These are phyloP conservation scores for Eidolon helvum DNA, from an alignment of 2,113 vertebrate genomes.

Conservation along the genomic window DNA sequence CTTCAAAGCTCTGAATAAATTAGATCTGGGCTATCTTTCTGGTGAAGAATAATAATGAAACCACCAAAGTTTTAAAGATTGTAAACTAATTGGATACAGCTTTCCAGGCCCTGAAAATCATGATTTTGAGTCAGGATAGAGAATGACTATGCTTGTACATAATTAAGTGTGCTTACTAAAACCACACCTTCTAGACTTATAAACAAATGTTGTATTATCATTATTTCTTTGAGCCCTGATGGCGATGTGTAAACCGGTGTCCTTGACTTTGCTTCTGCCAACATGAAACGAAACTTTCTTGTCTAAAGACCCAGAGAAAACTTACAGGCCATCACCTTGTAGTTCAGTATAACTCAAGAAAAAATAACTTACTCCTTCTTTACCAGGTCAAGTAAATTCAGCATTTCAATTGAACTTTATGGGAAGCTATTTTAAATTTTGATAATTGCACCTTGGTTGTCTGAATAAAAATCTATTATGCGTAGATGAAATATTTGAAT, in stretches of 20 bases:
- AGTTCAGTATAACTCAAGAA: neutral
- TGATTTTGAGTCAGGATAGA: neutral
- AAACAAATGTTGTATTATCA: neutral
- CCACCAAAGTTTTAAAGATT: neutral
- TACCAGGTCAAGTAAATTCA: neutral
- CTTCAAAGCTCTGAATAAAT: slow-evolving; percentile 48
- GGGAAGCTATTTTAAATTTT: slow-evolving; percentile 53
- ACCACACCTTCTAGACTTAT: neutral
- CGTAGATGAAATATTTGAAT: slow-evolving; percentile 2
- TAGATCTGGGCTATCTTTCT: neutral
- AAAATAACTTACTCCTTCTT: neutral
- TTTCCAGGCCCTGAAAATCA: neutral
- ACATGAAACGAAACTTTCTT: neutral
- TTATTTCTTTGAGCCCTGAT: neutral
- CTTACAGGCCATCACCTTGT: neutral
- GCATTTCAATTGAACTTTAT: slow-evolving; percentile 8
- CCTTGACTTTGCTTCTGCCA: neutral
- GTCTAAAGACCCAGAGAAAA: neutral
- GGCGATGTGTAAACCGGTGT: neutral
- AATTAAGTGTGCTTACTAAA: neutral
- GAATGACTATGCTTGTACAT: neutral
- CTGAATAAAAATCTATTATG: slow-evolving; percentile 20
- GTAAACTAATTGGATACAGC: neutral
- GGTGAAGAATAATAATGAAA: slow-evolving; percentile 32
- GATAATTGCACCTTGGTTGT: neutral